phyloP scores from a whole-genome alignment of 2,888 invertebrate species.

The Creontiades dilutus region DNA sequence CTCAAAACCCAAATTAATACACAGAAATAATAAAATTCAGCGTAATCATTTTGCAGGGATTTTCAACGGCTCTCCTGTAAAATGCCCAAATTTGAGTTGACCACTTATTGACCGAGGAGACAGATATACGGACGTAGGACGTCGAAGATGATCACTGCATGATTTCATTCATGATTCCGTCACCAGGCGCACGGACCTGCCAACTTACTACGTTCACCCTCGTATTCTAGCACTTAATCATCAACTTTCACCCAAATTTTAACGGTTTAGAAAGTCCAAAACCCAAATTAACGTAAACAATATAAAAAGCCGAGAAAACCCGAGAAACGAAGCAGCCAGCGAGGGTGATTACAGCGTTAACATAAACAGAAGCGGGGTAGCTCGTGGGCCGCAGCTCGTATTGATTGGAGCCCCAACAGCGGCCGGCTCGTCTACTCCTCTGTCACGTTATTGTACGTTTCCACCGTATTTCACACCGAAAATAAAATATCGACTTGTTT shows the following conservation, averaged over 20 bases:
- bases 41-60: too few species aligned
- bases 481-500: too few species aligned
- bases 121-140: too few species aligned
- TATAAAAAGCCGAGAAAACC: not conserved
- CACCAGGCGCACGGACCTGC: not conserved
- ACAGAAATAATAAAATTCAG: too few species aligned
- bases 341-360: not conserved
- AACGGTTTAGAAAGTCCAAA: not conserved
- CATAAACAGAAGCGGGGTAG: conserved; percentile 32
- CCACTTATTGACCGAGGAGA: too few species aligned
- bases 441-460: conserved; percentile 16
- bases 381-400: conserved; percentile 21
- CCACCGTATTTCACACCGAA: not conserved
- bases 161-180: not conserved
- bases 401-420: conserved; percentile 7
- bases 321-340: not conserved
- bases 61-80: too few species aligned
- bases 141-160: too few species aligned
- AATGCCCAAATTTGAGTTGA: too few species aligned
- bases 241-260: too few species aligned
- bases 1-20: too few species aligned
- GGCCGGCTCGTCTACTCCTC: conserved; percentile 8
- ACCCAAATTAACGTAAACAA: not conserved
- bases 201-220: not conserved
- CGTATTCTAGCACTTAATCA: not conserved